phyloP scores from a whole-genome alignment of 2,113 vertebrate species.

The Phalacrocorax pelagicus region DNA sequence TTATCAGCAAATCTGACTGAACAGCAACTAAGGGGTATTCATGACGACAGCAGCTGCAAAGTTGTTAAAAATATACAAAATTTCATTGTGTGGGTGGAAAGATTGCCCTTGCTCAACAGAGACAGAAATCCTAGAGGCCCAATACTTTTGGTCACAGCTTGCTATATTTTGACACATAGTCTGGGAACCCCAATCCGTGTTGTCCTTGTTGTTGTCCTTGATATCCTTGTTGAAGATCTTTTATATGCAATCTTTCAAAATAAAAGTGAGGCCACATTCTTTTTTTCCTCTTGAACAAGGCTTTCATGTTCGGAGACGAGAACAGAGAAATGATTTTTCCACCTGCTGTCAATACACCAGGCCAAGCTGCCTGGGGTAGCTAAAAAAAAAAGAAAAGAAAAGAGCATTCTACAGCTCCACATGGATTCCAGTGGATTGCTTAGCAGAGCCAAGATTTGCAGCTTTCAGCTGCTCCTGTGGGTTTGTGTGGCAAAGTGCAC shows the following conservation, averaged over 20 bases:
- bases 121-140: not conserved
- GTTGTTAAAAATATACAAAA: slow-evolving; percentile 59
- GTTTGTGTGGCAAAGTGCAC: slow-evolving; percentile 12
- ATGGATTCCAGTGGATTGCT: slow-evolving; percentile 27
- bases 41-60: slow-evolving; percentile 43
- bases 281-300: not conserved
- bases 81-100: slow-evolving; percentile 13
- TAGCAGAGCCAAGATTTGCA: slow-evolving; percentile 34
- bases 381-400: not conserved
- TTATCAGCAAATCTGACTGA: slow-evolving; percentile 24
- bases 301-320: not conserved
- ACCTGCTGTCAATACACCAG: slow-evolving; percentile 16
- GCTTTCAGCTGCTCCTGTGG: slow-evolving; percentile 39
- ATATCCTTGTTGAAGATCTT: not conserved
- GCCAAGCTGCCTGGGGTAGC: not conserved
- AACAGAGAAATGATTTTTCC: slow-evolving; percentile 19
- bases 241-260: not conserved
- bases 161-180: slow-evolving; percentile 5
- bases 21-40: not conserved
- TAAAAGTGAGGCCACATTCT: not conserved
- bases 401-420: not conserved
- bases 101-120: not conserved
- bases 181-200: not conserved
- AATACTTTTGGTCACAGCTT: not conserved
- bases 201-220: not conserved